phyloP scores from a whole-genome alignment of 2,888 invertebrate genomes.

The Stratiomys singularior region DNA sequence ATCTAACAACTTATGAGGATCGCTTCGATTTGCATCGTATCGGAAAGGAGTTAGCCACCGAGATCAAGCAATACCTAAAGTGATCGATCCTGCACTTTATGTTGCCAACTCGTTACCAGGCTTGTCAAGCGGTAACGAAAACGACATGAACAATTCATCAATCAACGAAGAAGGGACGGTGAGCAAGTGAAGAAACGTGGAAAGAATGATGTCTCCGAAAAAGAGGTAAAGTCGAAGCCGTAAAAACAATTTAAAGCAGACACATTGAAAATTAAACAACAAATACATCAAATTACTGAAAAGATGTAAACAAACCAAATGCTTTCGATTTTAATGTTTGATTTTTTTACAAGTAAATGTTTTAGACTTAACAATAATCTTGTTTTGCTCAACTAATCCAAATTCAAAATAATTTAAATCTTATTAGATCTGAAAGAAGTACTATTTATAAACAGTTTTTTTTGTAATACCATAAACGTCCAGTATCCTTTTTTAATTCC shows the following conservation, averaged over 20 bases:
- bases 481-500: too few relatives aligned
- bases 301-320: too few relatives aligned
- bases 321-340: too few relatives aligned
- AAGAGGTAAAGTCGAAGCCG: too few relatives aligned
- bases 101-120: slow-evolving; percentile 76
- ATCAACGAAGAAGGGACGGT: slow-evolving; percentile 64
- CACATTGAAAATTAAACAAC: too few relatives aligned
- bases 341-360: neutral
- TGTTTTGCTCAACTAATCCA: neutral
- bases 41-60: slow-evolving; percentile 98
- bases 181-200: slow-evolving; percentile 58
- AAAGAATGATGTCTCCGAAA: slow-evolving; percentile 46
- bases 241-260: too few relatives aligned
- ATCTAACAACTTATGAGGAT: slow-evolving; percentile 99
- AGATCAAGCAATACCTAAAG: slow-evolving; percentile 99
- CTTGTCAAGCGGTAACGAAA: slow-evolving; percentile 19
- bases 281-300: too few relatives aligned
- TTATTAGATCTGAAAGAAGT: neutral
- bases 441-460: too few relatives aligned
- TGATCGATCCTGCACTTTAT: slow-evolving; percentile 97
- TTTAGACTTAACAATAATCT: neutral
- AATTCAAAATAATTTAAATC: neutral
- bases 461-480: too few relatives aligned
- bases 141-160: slow-evolving; percentile 58
- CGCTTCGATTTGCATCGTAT: slow-evolving; percentile 97